These are phyloP conservation scores for Labeo catla DNA, from an alignment of 2,113 vertebrate genomes.

Conservation along the genomic window DNA sequence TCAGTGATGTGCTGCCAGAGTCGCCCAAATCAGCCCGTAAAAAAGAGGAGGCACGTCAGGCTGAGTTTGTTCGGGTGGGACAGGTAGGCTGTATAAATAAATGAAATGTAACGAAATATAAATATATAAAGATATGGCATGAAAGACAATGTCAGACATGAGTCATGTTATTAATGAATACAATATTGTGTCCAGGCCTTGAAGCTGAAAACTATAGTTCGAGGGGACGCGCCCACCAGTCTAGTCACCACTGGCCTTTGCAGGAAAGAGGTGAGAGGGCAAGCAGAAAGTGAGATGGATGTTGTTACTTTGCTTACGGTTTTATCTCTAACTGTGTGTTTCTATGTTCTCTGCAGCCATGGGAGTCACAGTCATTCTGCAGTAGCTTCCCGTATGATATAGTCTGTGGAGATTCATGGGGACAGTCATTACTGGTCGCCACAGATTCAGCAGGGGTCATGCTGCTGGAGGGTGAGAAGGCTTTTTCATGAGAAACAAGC, in stretches of 20 bases:
- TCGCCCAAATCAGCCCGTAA: constrained; percentile 96
- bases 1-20: constrained; percentile 96
- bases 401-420: constrained; percentile 94
- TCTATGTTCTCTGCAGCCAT: constrained; percentile 81
- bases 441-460: constrained; percentile 91
- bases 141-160: background rate
- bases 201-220: constrained; percentile 95
- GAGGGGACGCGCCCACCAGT: constrained; percentile 90
- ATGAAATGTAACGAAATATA: background rate
- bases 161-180: background rate
- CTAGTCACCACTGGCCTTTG: constrained; percentile 87
- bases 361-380: constrained; percentile 97
- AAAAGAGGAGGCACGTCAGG: constrained; percentile 97
- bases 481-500: background rate
- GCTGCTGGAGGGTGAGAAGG: constrained; percentile 80
- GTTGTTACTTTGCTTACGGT: background rate
- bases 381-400: constrained; percentile 91
- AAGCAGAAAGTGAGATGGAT: background rate
- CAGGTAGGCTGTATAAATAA: constrained; percentile 78
- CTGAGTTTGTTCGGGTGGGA: constrained; percentile 94
- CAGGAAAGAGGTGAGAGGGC: constrained; percentile 90
- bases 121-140: background rate
- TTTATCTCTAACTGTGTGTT: background rate
- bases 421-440: constrained; percentile 91
- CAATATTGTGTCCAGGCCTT: constrained; percentile 79